Base-by-base conservation (phyloP, 2,888 invertebrate species). In the Pseudococcus viburni region DNA sequence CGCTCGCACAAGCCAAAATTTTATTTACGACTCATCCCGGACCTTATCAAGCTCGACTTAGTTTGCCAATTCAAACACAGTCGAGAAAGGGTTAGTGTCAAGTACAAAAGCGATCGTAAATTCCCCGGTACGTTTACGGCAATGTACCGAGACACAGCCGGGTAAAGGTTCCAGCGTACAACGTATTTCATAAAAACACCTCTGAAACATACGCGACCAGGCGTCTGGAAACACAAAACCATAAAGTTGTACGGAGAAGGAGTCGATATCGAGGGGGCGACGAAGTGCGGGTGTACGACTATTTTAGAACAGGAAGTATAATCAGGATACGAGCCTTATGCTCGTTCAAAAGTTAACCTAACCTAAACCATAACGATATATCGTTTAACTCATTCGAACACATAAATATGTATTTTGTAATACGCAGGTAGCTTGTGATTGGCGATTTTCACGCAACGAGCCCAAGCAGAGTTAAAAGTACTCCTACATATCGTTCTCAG, bases 41-140 rank as follows among this genome's bases (percentile, higher is more conserved):
- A 73, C 68, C 68, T 73, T 73, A 73, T 73, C 68, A 73, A 73
- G 68, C 33, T 73, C 68, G 33, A 73, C 4, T 26, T 26, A 22
- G 68, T 73, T 73, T 73, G 68, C 68, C 68, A 73, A 73, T 73
- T 73, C 15, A 26, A 33, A 46, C 46, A 11, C 46, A 46, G 0
- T 8, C 46, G 46, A 46, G 46, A n/a, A 64, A 7, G 68, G 68
- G 68, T 73, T 73, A 73, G 68, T 73, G 68, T 73, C 68, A 73
- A 73, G 68, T 73, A 73, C 68, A 73, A 73, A 73, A 73, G 26
- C 68, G 33, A 33, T 33, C 68, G 15, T 73, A 73, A 73, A 73
- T 73, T 26, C 68, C 26, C 68, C 15, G 4, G 26, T 26, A 26
- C 26, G 68, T 26, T 11, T 73, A 5, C 33, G 3, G 26, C 3